Evolutionary conservation across 2,113 vertebrate genomes (phyloP).

Genomic region (Chlorodrepanis virens): DNA sequence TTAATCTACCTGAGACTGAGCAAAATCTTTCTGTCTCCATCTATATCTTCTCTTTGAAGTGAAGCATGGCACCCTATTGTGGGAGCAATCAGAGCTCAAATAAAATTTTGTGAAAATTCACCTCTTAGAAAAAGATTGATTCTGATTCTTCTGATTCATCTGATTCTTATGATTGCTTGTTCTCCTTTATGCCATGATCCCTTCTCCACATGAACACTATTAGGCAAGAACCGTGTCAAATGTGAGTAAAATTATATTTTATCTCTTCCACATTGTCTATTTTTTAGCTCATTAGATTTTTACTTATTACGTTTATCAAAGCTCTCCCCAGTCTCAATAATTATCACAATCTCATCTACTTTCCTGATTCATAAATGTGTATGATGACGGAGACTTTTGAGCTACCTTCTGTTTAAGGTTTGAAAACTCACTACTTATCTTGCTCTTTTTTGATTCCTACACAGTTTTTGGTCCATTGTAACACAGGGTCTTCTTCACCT

Average conservation of each 20-base stretch:
- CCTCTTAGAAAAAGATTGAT: neutral
- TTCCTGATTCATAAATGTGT: neutral
- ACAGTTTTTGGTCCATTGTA: neutral
- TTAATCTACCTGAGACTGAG: neutral
- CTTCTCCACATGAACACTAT: neutral
- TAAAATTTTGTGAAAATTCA: neutral
- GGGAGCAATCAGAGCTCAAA: neutral
- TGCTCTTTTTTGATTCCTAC: neutral
- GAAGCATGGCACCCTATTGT: fast-evolving
- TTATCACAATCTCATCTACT: neutral
- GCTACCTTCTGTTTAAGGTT: neutral
- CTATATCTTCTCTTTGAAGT: neutral
- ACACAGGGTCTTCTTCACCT: neutral
- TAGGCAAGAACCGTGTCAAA: neutral
- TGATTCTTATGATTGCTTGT: neutral
- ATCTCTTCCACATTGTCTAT: neutral
- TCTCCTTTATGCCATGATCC: neutral
- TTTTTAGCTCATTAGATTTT: neutral
- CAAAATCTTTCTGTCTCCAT: neutral
- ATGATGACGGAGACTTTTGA: neutral
- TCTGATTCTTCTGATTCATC: neutral
- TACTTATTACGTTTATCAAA: neutral
- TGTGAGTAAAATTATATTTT: neutral
- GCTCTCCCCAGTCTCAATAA: neutral
- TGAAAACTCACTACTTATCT: neutral